Base-by-base conservation (phyloP, 2,113 vertebrate species). In the Catharus minimus region DNA sequence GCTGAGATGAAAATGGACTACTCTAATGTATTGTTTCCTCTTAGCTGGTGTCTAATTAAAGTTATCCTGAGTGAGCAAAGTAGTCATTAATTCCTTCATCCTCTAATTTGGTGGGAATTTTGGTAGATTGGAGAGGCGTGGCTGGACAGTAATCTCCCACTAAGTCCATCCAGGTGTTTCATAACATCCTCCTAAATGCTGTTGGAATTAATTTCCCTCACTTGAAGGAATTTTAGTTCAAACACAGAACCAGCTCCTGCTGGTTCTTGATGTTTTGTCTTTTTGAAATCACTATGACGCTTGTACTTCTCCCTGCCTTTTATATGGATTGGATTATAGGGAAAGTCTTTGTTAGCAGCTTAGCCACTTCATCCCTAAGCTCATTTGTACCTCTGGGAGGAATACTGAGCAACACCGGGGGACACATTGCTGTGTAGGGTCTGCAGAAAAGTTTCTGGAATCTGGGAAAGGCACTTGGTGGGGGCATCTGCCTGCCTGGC, bases 341-440 rank as follows among this genome's bases (percentile, higher is more conserved):
- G 39, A 68, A 89, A 82, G 75, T 47, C 89, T 91, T 91, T 95
- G 92, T 91, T 69, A 85, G 90, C 88, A 88, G 75, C 88, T 94
- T 89, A 95, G 68, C 88, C 78, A 57, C 82, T 92, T 78, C 93
- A 92, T 65, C 67, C 75, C 82, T 89, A 89, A 91, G 71, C 88
- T 85, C 74, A 47, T 88, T 85, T 57, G 41, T 72, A 69, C 78
- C 76, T 72, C 58, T 36, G 53, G 66, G 67, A 46, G 49, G 75
- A 83, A 80, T 66, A 53, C 47, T n/a, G 18, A 94, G 50, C 55
- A 41, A n/a, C 33, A 89, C 23, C 0, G 0, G 1, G 58, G 17
- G 60, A 84, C 24, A 57, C 9, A 7, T 39, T 76, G 75, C 82
- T 60, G 71, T 68, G 58, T 4, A 3, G 57, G 49, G 52, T 36